Evolutionary conservation across 2,888 invertebrate species (phyloP).

Genomic region (Dicranocentrus wangi): DNA sequence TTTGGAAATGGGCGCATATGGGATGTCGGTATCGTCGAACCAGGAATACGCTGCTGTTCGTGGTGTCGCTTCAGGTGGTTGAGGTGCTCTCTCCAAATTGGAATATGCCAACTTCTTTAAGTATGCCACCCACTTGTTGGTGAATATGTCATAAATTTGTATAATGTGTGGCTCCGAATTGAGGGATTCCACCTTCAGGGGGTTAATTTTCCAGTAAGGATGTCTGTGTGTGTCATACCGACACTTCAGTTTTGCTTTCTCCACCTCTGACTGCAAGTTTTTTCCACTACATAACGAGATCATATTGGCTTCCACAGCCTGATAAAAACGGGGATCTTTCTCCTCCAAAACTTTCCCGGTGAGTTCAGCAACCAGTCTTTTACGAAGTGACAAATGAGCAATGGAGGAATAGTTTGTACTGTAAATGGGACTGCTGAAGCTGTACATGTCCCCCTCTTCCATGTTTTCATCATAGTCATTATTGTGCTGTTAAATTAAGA

Average conservation of each 20-base stretch:
- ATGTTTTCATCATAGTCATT: constrained; percentile 49
- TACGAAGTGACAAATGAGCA: constrained; percentile 36
- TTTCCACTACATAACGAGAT: constrained; percentile 56
- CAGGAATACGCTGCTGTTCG: constrained; percentile 71
- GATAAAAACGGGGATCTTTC: constrained; percentile 29
- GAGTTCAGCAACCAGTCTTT: constrained; percentile 15
- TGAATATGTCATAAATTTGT: constrained; percentile 67
- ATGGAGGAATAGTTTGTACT: constrained; percentile 33
- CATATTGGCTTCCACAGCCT: constrained; percentile 32
- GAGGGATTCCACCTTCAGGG: constrained; percentile 64
- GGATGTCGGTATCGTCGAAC: constrained; percentile 67
- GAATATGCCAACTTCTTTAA: constrained; percentile 60
- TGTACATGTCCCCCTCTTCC: constrained; percentile 51
- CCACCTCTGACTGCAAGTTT: constrained; percentile 47
- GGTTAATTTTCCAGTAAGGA: constrained; percentile 60
- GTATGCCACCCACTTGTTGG: constrained; percentile 64
- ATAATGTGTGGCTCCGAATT: constrained; percentile 52
- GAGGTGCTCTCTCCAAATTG: constrained; percentile 65
- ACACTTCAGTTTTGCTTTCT: constrained; percentile 58
- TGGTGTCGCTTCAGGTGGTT: constrained; percentile 62
- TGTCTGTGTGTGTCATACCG: constrained; percentile 55
- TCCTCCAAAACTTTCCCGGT: constrained; percentile 33
- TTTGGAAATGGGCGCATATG: constrained; percentile 58
- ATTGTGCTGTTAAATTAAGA: constrained; percentile 41
- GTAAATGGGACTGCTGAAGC: constrained; percentile 43